Evolutionary conservation across 92 coral and sea anemone genomes (phyloP), one percentile per base, ranked within the genome.

Genomic region (Siderastrea radians): DNA sequence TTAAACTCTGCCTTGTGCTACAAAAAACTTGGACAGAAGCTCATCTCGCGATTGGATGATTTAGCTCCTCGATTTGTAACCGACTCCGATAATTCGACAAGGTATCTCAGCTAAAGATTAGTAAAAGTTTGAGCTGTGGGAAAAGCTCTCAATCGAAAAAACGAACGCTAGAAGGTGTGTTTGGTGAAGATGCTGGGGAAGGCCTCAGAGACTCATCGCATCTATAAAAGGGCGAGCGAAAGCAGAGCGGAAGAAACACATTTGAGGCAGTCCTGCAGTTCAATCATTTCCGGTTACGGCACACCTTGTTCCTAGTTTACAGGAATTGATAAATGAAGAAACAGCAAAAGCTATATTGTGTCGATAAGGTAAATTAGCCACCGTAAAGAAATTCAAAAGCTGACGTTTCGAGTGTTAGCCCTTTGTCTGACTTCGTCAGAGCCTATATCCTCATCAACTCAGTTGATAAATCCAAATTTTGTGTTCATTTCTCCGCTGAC

Each of bases 11-110:
- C 99, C 1, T 53, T 98, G 99, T 80, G 94, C 96, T 38, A 93
- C 95, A 49, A 97, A 94, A 65, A 93, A 97, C 93, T 87, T 97
- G 66, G 99, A 93, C 82, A 98, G 91, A 86, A 87, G 83, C 58
- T 96, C 98, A 12, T 95, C 98, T 57, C 87, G 94, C n/a, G 93
- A 89, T 84, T 98, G 13, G 99, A 98, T 78, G 99, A 96, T 66
- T 93, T 96, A 62, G 99, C 99, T 2, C 99, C 99, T 3, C 93
- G 93, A 89, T 98, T 98, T 91, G 99, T 98, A 26, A 94, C 90
- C 2, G 99, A 98, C 80, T 84, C 96, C 38, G 38, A 26, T 26
- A 26, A 45, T 98, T 98, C 52, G 88, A 93, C 46, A 96, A 91
- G 73, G 92, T 98, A 58, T 82, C 91, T 78, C 95, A 91, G 58